phyloP scores from a whole-genome alignment of 2,113 vertebrate species.

The Ailurus styani region DNA sequence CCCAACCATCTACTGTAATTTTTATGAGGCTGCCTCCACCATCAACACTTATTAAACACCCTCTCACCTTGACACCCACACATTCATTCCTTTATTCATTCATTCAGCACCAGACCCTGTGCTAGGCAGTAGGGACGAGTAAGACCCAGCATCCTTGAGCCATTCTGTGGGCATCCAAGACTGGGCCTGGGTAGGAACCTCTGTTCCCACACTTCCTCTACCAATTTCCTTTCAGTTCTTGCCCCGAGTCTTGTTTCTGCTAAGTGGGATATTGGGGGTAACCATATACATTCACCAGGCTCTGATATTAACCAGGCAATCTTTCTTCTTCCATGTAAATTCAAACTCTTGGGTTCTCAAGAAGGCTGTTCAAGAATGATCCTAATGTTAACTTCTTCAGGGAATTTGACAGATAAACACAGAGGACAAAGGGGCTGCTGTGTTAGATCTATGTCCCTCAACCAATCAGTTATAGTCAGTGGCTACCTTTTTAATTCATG shows the following conservation, averaged over 20 bases:
- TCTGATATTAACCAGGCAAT: neutral
- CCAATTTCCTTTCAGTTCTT: neutral
- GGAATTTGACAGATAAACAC: neutral
- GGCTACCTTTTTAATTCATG: neutral
- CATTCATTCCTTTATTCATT: slow-evolving; percentile 11
- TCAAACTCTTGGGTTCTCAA: neutral
- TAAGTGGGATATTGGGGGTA: neutral
- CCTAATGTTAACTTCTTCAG: neutral
- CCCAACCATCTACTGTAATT: neutral
- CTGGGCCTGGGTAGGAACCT: neutral
- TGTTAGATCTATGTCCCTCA: neutral
- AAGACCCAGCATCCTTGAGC: neutral
- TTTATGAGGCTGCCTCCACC: neutral
- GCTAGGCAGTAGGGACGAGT: neutral
- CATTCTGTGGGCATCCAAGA: neutral
- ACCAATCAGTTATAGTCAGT: neutral
- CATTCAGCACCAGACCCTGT: neutral
- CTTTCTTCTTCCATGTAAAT: neutral
- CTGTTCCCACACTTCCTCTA: neutral
- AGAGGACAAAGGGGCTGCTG: neutral
- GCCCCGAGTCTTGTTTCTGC: neutral
- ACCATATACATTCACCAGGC: neutral
- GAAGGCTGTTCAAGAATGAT: neutral
- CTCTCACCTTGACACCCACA: neutral
- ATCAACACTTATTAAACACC: neutral